phyloP scores from a whole-genome alignment of 2,888 invertebrate genomes.

The Homarus gammarus region DNA sequence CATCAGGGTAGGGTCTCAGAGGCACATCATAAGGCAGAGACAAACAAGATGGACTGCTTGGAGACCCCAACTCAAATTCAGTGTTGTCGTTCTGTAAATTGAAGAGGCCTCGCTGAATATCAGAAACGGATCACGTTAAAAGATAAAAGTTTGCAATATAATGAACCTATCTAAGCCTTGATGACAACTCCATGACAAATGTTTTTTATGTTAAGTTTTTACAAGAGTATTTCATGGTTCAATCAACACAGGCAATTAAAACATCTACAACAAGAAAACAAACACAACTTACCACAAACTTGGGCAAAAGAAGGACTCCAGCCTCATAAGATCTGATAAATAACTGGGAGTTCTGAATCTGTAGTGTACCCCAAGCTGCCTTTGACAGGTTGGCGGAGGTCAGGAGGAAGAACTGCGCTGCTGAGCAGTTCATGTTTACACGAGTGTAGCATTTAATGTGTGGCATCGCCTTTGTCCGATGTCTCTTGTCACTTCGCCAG shows the following conservation, averaged over 20 bases:
- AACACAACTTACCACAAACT: slow-evolving; percentile 85
- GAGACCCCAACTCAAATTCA: background rate
- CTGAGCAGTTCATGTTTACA: slow-evolving; percentile 83
- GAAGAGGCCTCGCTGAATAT: slow-evolving; percentile 3
- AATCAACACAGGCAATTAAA: too few species aligned
- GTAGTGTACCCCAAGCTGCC: slow-evolving; percentile 94
- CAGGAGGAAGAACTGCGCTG: slow-evolving; percentile 89
- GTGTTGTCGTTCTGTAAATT: slow-evolving; percentile 31
- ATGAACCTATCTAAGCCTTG: too few species aligned
- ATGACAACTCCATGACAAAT: too few species aligned
- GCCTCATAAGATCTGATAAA: slow-evolving; percentile 92
- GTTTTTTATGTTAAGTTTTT: too few species aligned
- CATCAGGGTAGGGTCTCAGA: slow-evolving; percentile 84
- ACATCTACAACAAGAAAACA: background rate
- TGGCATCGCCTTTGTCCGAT: slow-evolving; percentile 92
- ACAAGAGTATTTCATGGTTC: too few species aligned
- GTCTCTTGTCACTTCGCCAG: slow-evolving; percentile 88
- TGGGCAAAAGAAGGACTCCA: slow-evolving; percentile 93
- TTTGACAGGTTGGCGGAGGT: slow-evolving; percentile 98
- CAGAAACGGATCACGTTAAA: background rate
- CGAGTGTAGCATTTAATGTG: slow-evolving; percentile 96
- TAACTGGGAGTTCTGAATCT: slow-evolving; percentile 83
- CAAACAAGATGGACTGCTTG: slow-evolving; percentile 78
- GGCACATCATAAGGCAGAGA: slow-evolving; percentile 92
- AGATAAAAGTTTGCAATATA: background rate